Evolutionary conservation across 2,113 vertebrate genomes (phyloP).

Genomic region (Furnarius figulus): DNA sequence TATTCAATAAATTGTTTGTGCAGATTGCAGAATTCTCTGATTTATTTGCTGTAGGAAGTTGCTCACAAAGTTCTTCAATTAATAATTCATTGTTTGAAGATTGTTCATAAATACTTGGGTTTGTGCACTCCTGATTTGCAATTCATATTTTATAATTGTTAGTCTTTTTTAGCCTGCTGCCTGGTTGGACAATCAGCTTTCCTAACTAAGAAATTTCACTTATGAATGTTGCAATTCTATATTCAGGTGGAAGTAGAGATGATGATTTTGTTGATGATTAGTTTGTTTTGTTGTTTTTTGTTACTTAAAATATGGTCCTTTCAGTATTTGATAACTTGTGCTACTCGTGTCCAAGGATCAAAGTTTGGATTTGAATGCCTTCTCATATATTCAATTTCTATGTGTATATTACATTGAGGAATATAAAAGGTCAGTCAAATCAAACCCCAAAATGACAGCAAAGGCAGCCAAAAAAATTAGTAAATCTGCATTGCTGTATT

Average conservation of each 20-base stretch:
- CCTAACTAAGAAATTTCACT: neutral
- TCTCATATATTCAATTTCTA: neutral
- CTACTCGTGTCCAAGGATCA: neutral
- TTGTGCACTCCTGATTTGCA: neutral
- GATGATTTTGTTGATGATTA: neutral
- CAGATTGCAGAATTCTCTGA: slow-evolving; percentile 11
- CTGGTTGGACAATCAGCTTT: neutral
- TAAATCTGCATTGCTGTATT: neutral
- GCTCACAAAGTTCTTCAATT: slow-evolving; percentile 43
- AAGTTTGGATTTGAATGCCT: neutral
- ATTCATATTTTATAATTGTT: slow-evolving; percentile 6
- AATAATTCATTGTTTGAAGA: slow-evolving; percentile 50
- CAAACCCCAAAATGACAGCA: neutral
- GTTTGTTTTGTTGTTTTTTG: neutral
- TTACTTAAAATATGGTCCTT: neutral
- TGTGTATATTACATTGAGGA: neutral
- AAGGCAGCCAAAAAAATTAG: neutral
- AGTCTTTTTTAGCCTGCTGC: neutral
- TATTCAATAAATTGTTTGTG: slow-evolving; percentile 53
- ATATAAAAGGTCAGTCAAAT: slow-evolving; percentile 14
- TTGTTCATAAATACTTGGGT: slow-evolving; percentile 21
- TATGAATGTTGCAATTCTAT: neutral
- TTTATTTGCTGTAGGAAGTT: slow-evolving; percentile 53
- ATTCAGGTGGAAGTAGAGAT: neutral
- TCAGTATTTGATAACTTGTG: neutral